phyloP scores from a whole-genome alignment of 2,113 vertebrate species.

The Raja brachyura region DNA sequence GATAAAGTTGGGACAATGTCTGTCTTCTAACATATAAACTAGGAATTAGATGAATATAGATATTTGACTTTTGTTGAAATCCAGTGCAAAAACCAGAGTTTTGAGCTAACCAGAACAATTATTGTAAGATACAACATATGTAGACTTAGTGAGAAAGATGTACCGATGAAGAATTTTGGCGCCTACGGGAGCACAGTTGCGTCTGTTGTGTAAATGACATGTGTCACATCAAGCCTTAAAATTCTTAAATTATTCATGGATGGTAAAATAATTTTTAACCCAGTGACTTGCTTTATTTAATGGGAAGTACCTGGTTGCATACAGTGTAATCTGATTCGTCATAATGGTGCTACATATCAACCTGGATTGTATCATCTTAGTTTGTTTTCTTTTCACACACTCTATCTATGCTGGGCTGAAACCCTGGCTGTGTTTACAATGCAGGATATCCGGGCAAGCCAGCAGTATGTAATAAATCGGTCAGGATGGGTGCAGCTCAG shows the following conservation, averaged over 20 bases:
- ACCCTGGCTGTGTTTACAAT: neutral
- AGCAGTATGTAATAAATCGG: neutral
- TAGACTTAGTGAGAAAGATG: neutral
- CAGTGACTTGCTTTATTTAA: neutral
- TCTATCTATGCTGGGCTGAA: neutral
- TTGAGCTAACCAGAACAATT: too few species aligned
- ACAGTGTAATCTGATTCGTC: neutral
- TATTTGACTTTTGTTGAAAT: too few species aligned
- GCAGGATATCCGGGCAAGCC: constrained; percentile 30
- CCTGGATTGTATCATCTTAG: neutral
- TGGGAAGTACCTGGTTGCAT: neutral
- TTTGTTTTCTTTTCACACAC: neutral
- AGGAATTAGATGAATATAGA: neutral
- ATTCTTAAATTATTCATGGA: neutral
- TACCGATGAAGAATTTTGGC: neutral
- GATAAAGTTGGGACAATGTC: neutral
- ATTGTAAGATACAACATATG: neutral
- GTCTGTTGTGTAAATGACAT: neutral
- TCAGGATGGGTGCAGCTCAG: neutral
- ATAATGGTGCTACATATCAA: too few species aligned
- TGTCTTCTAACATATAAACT: neutral
- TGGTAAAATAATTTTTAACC: neutral
- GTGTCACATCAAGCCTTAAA: neutral
- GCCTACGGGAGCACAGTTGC: too few species aligned
- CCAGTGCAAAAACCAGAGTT: too few species aligned